Base-by-base conservation (phyloP, 2,888 invertebrate genomes). In the Standfussiana lucernea region DNA sequence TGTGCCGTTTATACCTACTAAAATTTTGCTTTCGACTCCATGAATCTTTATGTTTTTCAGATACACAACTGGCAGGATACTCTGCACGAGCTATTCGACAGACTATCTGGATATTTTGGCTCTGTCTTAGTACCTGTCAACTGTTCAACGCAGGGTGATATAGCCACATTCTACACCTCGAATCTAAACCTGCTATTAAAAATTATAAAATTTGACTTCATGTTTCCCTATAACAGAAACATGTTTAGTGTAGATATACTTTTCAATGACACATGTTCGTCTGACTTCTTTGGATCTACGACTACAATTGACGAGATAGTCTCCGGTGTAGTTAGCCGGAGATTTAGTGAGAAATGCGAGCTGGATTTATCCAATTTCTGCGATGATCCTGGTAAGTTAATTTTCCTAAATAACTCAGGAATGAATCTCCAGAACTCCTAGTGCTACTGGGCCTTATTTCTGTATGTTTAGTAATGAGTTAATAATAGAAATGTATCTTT, bases 161-260 rank as follows among this genome's bases (percentile, higher is more conserved):
- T 95, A 4, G 89, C 91, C 40, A 91, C 93, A 40, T 96, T 96
- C 77, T 95, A 96, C 79, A 95, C 96, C 28, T 93, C 92, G 73
- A 96, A 92, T 73, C 85, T 96, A 0, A 89, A 80, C 40, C 85
- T 96, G 8, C 85, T 96, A 47, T 56, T 91, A 18, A 95, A 95
- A 78, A 91, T 96, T 6, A 90, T 95, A 47, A 94, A 93, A 84
- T 85, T 92, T 24, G 96, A 96, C 76, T 96, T 96, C 74, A 92
- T 95, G 90, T 95, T 96, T 77, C 94, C 94, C 0, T 93, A 92
- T 65, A 88, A 92, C 77, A 91, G 93, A 53, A 94, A 89, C 67
- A 95, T 95, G 95, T 95, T 89, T 50, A 95, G 91, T 80, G 82
- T 96, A 62, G 95, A 96, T 67, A 87, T 96, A 53, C 79, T 96